Evolutionary conservation across 2,113 vertebrate species (phyloP).

Genomic region (Trematocara zebra): DNA sequence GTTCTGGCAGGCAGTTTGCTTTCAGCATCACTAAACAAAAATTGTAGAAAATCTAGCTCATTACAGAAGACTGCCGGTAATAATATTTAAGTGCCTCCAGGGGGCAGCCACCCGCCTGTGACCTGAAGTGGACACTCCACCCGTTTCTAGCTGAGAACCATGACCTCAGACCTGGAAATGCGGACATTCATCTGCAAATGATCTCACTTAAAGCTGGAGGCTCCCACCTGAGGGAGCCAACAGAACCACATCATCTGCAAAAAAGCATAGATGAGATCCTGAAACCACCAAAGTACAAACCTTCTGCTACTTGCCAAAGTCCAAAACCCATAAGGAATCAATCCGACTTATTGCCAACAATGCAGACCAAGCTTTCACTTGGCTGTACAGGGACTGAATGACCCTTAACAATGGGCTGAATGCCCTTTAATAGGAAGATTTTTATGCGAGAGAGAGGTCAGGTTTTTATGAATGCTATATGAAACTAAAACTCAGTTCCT

Average conservation of each 20-base stretch:
- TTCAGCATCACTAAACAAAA: not conserved
- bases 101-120: rapidly evolving
- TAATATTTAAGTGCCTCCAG: rapidly evolving
- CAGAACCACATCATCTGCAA: not conserved
- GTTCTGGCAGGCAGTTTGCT: not conserved
- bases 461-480: not conserved
- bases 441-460: rapidly evolving
- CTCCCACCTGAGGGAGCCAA: not conserved
- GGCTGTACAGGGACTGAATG: not conserved
- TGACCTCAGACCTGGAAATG: not conserved
- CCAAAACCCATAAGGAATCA: not conserved
- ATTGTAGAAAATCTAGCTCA: not conserved
- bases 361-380: not conserved
- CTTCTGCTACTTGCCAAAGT: not conserved
- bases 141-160: not conserved
- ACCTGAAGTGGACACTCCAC: not conserved
- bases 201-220: not conserved
- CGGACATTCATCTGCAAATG: rapidly evolving
- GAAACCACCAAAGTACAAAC: not conserved
- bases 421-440: not conserved
- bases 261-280: not conserved
- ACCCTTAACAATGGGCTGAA: not conserved
- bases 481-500: rapidly evolving
- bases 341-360: rapidly evolving
- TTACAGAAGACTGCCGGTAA: not conserved